Percentiles rank a stretch among this genome's conserved stretches.
These are phyloP conservation scores for Trypoxylus dichotomus DNA, from an alignment of 1,140 invertebrate genomes.

Conservation along the genomic window DNA sequence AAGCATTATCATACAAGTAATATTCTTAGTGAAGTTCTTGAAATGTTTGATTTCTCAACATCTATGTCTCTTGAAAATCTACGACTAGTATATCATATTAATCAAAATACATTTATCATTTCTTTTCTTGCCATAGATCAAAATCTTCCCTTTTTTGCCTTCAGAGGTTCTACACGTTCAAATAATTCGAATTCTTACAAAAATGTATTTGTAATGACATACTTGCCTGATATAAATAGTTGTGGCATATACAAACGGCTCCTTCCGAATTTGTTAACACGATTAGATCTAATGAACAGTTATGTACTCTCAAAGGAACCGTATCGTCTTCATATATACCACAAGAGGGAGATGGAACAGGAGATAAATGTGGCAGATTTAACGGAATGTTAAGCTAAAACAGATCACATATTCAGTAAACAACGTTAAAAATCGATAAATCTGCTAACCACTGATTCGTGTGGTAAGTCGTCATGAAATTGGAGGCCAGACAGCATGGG, in stretches of 20 bases:
- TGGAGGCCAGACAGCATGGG: slow-evolving; percentile 80
- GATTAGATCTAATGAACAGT: slow-evolving; percentile 77
- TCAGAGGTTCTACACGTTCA: too few species aligned
- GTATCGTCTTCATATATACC: slow-evolving; percentile 77
- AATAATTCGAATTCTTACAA: too few species aligned
- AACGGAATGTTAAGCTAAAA: slow-evolving; percentile 79
- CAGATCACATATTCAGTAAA: slow-evolving; percentile 28
- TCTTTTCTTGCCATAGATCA: too few species aligned
- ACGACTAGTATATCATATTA: too few species aligned
- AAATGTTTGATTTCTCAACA: too few species aligned
- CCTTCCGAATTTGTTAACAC: slow-evolving; percentile 74
- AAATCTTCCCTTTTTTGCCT: too few species aligned
- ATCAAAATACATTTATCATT: too few species aligned
- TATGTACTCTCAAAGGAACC: slow-evolving; percentile 74
- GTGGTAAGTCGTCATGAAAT: slow-evolving; percentile 80
- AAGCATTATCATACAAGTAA: too few species aligned
- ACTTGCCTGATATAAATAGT: slow-evolving; percentile 74
- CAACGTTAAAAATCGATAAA: background rate
- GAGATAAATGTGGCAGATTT: slow-evolving; percentile 72
- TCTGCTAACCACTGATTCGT: slow-evolving; percentile 77
- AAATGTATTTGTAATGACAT: too few species aligned
- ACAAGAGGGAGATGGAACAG: slow-evolving; percentile 56
- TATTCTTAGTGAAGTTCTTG: too few species aligned
- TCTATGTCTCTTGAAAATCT: too few species aligned
- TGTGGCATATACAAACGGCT: slow-evolving; percentile 79